These are phyloP conservation scores for Epinotia ramella DNA, from an alignment of 2,888 invertebrate species.

Conservation along the genomic window DNA sequence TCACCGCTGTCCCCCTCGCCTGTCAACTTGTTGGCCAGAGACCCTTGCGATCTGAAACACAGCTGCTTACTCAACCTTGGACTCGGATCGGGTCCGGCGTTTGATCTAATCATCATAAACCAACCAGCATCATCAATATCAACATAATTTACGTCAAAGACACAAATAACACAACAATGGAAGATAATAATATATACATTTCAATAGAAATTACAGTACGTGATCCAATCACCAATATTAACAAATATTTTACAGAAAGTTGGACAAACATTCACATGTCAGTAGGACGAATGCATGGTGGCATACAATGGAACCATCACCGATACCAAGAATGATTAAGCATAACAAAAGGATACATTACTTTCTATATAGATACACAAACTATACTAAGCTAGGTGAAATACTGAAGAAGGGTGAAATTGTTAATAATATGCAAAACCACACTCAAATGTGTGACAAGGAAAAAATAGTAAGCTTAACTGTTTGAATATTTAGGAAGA, in stretches of 20 bases:
- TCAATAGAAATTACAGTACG: constrained; percentile 4
- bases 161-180: constrained; percentile 25
- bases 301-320: constrained; percentile 78
- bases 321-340: constrained; percentile 85
- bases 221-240: constrained; percentile 31
- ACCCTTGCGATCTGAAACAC: constrained; percentile 94
- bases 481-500: not conserved
- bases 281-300: constrained; percentile 67
- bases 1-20: constrained; percentile 98
- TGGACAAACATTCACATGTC: constrained; percentile 65
- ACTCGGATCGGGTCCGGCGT: constrained; percentile 84
- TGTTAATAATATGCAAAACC: constrained; percentile 39
- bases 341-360: constrained; percentile 77
- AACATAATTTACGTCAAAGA: constrained; percentile 43
- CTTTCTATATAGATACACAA: constrained; percentile 54
- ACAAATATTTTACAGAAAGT: constrained; percentile 51
- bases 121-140: constrained; percentile 60
- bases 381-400: constrained; percentile 49
- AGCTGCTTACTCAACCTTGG: constrained; percentile 87
- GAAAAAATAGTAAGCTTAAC: not conserved
- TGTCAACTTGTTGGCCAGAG: constrained; percentile 95
- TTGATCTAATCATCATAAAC: constrained; percentile 72
- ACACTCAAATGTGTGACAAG: not conserved
- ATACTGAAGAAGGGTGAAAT: constrained; percentile 50
- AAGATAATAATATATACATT: constrained; percentile 38